Evolutionary conservation across 2,797 vertebrate genomes (phyloP), one percentile per base, ranked within the genome.

Genomic region (Paratrypauchen microcephalus): DNA sequence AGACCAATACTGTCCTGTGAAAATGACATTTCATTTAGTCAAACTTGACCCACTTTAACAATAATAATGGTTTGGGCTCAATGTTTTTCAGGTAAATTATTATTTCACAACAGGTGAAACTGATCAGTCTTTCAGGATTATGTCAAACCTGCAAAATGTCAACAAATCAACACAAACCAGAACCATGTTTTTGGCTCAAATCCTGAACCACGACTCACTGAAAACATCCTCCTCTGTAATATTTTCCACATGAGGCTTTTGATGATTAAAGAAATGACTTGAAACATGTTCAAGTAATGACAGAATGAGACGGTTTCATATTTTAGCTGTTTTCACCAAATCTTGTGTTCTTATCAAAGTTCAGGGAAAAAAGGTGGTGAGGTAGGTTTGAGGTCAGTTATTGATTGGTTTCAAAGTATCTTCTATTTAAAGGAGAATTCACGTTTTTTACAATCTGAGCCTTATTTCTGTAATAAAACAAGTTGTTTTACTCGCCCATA

Each of bases 1-100:
- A 99, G 86, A 30, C 95, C 96, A 81, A 99, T 99, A 88, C 97
- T 98, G 89, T 99, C 97, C 98, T 99, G 90, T 48, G 78, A 6
- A 68, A 3, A 79, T 50, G 64, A 57, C 57, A 72, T 39, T 61
- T 41, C 24, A 21, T 0, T 58, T 13, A 47, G 48, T 24, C 28
- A 19, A 67, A 50, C 12, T 28, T 9, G 30, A 28, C 6, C 13
- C 28, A 56, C 0, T 26, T 11, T 12, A 56, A 23, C 6, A 41
- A 41, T 36, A 36, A 36, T 36, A 36, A 36, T 16, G 13, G 41
- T 15, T 16, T 45, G 41, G 3, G 41, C 13, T 16, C 3, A 45
- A 2, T 45, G 41, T 45, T 15, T 13, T 41, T 41, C 39, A 12
- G 5, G 30, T 61, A 39, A 19, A 39, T 13, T 0, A 36, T 23